Base-by-base conservation (phyloP, 1,140 invertebrate genomes). In the Lerema accius region DNA sequence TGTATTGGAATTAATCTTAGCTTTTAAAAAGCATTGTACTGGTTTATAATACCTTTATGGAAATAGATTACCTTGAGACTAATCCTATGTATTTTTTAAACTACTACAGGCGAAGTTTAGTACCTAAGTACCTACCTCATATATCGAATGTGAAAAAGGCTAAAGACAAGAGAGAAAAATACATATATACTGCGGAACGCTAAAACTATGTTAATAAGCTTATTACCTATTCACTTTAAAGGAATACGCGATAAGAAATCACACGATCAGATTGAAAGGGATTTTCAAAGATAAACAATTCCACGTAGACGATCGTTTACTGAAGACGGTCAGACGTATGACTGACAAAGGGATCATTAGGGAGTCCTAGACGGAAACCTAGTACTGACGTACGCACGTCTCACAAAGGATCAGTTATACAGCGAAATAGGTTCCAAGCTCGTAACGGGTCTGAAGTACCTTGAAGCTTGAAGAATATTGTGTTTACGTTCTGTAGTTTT, bases 301-400 rank as follows among this genome's bases (percentile, higher is more conserved):
- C 9, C 15, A 37, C 28, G 3, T 35, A 35, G 4, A 14, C 35
- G 19, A 15, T 51, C 49, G 28, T 13, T 55, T 40, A 11, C 23
- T 32, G 39, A 19, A 13, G 11, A 19, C 9, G 40, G 23, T 56
- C 23, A 28, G 53, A 56, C 53, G 39, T 39, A 43, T 56, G 53
- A 56, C 53, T 56, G 53, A 56, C 53, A 56, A 56, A 56, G 53
- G 43, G 53, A 43, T 56, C 53, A 56, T 56, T 56, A 56, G 40
- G 9, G 39, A 28, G 53, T 39, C 17, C 9, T 6, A 3, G 9
- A 32, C 4, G 28, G 28, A 32, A 32, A 32, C 28, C 7, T 32
- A 32, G 3, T 26, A 53, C 37, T 53, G 50, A 53, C 50, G 17
- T 40, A 40, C 50, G 50, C 39, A 53, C 11, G 49, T 51, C 28